Evolutionary conservation across 2,888 invertebrate genomes (phyloP).

Genomic region (Cosmorhoe ocellata): DNA sequence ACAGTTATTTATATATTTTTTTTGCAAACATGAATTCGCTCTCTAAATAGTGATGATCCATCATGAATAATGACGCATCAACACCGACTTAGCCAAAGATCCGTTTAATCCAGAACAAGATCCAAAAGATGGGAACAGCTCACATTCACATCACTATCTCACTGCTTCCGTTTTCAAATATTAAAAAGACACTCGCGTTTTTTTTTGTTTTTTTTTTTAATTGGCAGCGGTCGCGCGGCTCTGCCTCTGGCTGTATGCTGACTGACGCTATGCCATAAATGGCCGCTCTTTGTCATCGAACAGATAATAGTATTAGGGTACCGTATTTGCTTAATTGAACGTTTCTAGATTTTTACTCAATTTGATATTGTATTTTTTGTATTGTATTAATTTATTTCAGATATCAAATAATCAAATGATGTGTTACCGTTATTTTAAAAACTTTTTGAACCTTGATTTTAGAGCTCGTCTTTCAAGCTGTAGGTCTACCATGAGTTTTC

Average conservation of each 20-base stretch:
- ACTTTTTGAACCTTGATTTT: no score
- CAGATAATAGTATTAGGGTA: constrained; percentile 36
- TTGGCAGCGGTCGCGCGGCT: constrained; percentile 32
- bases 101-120: neutral
- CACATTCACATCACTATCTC: constrained; percentile 23
- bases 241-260: constrained; percentile 17
- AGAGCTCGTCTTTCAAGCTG: no score
- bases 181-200: constrained; percentile 22
- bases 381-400: no score
- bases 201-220: no score
- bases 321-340: constrained; percentile 19
- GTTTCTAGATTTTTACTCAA: no score
- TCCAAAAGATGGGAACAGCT: constrained; percentile 18
- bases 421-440: no score
- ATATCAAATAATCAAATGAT: no score
- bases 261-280: constrained; percentile 32
- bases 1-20: neutral
- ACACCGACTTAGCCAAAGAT: constrained; percentile 14
- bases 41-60: constrained; percentile 28
- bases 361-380: no score
- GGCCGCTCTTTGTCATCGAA: constrained; percentile 31
- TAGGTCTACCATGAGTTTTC: no score
- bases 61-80: constrained; percentile 22
- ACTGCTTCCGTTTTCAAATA: constrained; percentile 30
- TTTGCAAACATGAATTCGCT: constrained; percentile 7